Percentiles rank a stretch among this genome's conserved stretches.
These are phyloP conservation scores for Forbesichthys agassizii DNA, from an alignment of 2,113 vertebrate genomes.

Conservation along the genomic window DNA sequence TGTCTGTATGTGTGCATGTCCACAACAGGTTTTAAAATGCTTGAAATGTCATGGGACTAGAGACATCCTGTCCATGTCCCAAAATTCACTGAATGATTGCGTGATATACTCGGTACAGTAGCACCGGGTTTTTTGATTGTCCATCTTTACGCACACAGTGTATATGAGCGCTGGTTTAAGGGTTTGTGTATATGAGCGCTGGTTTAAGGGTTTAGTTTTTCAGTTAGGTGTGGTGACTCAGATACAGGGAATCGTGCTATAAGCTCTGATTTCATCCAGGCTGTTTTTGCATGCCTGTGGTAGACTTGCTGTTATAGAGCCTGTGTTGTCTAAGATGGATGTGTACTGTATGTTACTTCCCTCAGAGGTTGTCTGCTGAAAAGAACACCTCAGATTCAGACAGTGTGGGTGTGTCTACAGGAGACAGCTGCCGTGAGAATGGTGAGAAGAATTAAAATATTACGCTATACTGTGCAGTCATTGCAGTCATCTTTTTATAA, in stretches of 20 bases:
- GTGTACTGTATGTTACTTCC: conserved; percentile 8
- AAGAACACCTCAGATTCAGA: conserved; percentile 91
- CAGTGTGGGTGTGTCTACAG: conserved; percentile 75
- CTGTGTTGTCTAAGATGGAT: conserved; percentile 3
- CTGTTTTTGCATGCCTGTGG: not conserved
- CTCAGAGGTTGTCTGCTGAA: conserved; percentile 86
- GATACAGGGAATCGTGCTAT: not conserved
- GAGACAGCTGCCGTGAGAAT: conserved; percentile 80
- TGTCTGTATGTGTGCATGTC: no score
- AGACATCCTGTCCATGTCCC: no score
- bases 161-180: not conserved
- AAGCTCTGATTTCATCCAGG: not conserved
- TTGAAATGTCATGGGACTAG: no score
- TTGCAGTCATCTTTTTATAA: no score
- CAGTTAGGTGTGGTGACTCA: not conserved
- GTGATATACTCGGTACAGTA: no score
- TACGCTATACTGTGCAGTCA: no score
- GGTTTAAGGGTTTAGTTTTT: not conserved
- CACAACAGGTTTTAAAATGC: no score
- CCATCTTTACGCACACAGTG: no score
- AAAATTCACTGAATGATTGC: no score
- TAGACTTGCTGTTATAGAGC: conserved; percentile 11
- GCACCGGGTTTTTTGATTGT: no score
- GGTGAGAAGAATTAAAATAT: conserved; percentile 67
- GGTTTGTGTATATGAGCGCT: not conserved